Conservation (phyloP, 37 sponge, comb jelly and placozoan genomes). For the Corticium candelabrum region DNA sequence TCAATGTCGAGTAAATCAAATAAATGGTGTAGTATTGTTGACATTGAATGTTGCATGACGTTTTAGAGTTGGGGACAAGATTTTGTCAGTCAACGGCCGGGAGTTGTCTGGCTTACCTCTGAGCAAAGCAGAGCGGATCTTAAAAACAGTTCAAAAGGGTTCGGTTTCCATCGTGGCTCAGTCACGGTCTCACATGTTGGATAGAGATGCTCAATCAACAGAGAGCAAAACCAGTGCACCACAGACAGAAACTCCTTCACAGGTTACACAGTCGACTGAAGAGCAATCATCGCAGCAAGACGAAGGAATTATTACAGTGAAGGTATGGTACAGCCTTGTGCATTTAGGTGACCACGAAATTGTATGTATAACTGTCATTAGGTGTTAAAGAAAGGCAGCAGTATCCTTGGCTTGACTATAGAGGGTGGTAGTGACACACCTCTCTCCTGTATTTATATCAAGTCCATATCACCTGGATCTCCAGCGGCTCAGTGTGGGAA, state of each 20-base stretch:
- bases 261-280: too few species aligned
- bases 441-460: conserved; percentile 39
- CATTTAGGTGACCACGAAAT: too few species aligned
- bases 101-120: neutral
- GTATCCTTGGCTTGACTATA: conserved; percentile 30
- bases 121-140: neutral
- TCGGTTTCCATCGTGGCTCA: neutral
- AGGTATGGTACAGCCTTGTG: neutral
- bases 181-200: too few species aligned
- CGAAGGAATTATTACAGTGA: neutral
- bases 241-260: too few species aligned
- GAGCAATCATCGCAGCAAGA: neutral
- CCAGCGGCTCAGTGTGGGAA: conserved; percentile 30
- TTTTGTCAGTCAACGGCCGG: conserved; percentile 2
- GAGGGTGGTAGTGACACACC: conserved; percentile 48
- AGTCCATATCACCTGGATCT: conserved; percentile 27
- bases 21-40: neutral
- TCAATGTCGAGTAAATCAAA: neutral
- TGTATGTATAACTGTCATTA: neutral
- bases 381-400: neutral
- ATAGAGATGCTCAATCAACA: too few species aligned
- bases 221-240: too few species aligned
- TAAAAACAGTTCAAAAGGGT: neutral
- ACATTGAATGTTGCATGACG: neutral
- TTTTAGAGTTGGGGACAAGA: neutral